These are phyloP conservation scores for Macaca mulatta DNA, from an alignment of 2,113 vertebrate genomes.

Conservation along the genomic window DNA sequence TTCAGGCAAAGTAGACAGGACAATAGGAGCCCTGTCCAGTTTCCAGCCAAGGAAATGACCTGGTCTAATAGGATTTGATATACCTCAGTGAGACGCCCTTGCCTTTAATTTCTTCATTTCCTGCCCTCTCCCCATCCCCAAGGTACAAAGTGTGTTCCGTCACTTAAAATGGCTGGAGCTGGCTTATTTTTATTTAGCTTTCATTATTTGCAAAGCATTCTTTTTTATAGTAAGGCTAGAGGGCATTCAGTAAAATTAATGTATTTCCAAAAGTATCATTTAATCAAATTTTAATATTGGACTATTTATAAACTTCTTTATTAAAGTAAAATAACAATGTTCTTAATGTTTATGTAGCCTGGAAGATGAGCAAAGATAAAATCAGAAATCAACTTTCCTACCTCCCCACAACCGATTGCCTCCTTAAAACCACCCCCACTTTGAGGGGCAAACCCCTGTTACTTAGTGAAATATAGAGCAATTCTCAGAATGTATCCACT, in stretches of 20 bases:
- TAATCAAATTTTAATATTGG: background rate
- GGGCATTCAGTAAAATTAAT: background rate
- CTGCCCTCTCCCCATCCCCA: constrained; percentile 42
- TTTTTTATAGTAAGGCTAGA: background rate
- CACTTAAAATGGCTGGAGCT: background rate
- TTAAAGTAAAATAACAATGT: background rate
- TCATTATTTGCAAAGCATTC: constrained; percentile 23
- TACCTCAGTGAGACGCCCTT: constrained; percentile 71
- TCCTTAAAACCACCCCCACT: background rate
- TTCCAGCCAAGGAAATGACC: constrained; percentile 77
- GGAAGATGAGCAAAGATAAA: background rate
- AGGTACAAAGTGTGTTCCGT: background rate
- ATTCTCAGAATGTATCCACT: accelerated
- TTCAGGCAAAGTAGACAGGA: background rate
- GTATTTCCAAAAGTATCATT: background rate
- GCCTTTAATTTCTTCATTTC: constrained; percentile 51
- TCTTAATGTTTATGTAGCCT: background rate
- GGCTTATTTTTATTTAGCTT: constrained; percentile 31
- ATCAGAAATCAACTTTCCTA: background rate
- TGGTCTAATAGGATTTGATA: constrained; percentile 82
- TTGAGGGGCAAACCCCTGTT: accelerated
- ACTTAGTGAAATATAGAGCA: accelerated
- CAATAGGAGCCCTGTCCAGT: constrained; percentile 61
- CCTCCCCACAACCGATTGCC: accelerated
- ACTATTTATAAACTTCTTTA: background rate